Conservation (phyloP, 1,140 invertebrate species). For the Tetragonula clypearis region DNA sequence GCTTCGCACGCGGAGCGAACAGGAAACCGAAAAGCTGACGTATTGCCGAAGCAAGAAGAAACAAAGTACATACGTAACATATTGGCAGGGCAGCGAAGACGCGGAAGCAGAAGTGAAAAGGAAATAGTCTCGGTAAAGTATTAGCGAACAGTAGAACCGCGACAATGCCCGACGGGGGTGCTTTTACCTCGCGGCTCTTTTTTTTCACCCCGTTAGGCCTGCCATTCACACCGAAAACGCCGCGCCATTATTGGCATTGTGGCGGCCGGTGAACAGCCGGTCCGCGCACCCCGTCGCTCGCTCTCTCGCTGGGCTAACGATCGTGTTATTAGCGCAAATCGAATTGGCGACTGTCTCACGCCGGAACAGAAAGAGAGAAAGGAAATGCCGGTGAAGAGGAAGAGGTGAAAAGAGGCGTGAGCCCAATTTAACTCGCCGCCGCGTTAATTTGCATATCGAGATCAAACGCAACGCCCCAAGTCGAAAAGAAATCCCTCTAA, state of each 20-base stretch:
- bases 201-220: conserved; percentile 54
- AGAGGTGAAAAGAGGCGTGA: neutral
- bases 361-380: conserved; percentile 22
- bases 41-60: neutral
- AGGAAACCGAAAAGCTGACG: too few relatives aligned
- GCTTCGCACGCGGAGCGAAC: neutral
- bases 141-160: conserved; percentile 37
- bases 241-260: conserved; percentile 72
- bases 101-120: neutral
- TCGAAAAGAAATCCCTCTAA: conserved; percentile 25
- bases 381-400: conserved; percentile 2
- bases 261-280: conserved; percentile 48
- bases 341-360: conserved; percentile 69
- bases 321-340: conserved; percentile 75
- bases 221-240: conserved; percentile 73
- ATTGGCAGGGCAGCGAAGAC: too few relatives aligned
- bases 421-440: conserved; percentile 52
- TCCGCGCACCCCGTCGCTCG: conserved; percentile 41
- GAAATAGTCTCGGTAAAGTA: conserved; percentile 42
- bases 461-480: conserved; percentile 38
- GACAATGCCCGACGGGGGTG: conserved; percentile 76
- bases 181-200: conserved; percentile 68
- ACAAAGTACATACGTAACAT: neutral
- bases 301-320: conserved; percentile 70
- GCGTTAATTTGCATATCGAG: conserved; percentile 67